phyloP scores from a whole-genome alignment of 2,888 invertebrate species.

The Drosophila suboccidentalis region DNA sequence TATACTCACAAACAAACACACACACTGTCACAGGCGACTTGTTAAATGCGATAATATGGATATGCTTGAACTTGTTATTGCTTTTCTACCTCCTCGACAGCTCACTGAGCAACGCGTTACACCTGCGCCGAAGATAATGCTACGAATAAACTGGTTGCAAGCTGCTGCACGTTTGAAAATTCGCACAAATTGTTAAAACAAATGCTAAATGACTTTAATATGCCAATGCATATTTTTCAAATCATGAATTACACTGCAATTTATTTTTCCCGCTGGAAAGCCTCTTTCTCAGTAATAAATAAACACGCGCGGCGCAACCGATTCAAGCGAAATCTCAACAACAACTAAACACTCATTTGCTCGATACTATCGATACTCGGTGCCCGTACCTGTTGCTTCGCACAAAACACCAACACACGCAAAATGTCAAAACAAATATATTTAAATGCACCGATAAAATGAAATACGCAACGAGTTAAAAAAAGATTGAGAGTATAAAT shows the following conservation, averaged over 20 bases:
- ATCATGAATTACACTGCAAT: not conserved
- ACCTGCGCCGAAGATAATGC: conserved; percentile 48
- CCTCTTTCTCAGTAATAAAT: not conserved
- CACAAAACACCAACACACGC: conserved; percentile 2
- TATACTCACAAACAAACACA: conserved; percentile 16
- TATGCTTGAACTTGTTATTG: conserved; percentile 70
- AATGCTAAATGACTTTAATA: conserved; percentile 21
- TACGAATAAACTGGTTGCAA: conserved; percentile 15
- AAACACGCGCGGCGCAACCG: conserved; percentile 57
- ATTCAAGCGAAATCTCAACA: conserved; percentile 54
- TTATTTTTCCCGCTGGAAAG: conserved; percentile 66
- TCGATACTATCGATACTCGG: conserved; percentile 43
- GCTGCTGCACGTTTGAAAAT: conserved; percentile 2
- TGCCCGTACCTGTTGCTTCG: conserved; percentile 50
- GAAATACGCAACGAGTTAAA: not conserved
- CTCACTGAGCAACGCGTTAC: conserved; percentile 43
- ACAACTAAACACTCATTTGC: conserved; percentile 56
- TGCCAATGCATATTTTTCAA: conserved; percentile 10
- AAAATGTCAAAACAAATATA: conserved; percentile 3
- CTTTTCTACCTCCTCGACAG: conserved; percentile 37
- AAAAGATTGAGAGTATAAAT: not conserved
- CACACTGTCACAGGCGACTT: conserved; percentile 24
- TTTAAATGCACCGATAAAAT: not conserved
- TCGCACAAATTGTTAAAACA: conserved; percentile 6
- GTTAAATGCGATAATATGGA: conserved; percentile 56